Conservation (phyloP, 2,888 invertebrate genomes). For the Priocnemis perturbator region DNA sequence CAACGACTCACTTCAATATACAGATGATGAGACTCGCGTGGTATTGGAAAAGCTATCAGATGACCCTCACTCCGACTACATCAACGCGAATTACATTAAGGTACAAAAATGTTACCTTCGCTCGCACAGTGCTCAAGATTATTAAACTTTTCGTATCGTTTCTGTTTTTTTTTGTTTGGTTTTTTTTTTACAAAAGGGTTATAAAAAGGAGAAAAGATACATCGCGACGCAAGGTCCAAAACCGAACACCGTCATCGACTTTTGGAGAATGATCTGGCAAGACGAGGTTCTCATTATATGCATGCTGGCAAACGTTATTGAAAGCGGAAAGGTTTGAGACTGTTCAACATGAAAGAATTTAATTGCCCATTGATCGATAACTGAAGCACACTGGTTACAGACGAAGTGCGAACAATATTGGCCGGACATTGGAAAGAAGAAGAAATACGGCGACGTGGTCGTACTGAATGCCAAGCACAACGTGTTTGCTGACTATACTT, state of each 20-base stretch:
- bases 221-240: constrained; percentile 74
- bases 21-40: constrained; percentile 77
- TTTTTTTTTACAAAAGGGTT: constrained; percentile 45
- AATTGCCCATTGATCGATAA: background rate
- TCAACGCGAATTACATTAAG: constrained; percentile 77
- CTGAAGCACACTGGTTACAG: constrained; percentile 56
- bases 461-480: constrained; percentile 66
- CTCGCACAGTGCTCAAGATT: too few species aligned
- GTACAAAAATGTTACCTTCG: constrained; percentile 52
- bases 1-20: background rate
- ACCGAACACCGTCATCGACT: constrained; percentile 72
- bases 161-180: background rate
- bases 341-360: background rate
- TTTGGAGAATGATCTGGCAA: constrained; percentile 77
- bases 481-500: constrained; percentile 71
- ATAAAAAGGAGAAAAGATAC: constrained; percentile 59
- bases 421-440: constrained; percentile 74
- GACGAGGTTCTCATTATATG: constrained; percentile 76
- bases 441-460: constrained; percentile 67
- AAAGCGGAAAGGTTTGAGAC: constrained; percentile 73
- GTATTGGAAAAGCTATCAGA: constrained; percentile 69
- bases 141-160: too few species aligned
- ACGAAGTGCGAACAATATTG: constrained; percentile 77
- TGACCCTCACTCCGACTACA: constrained; percentile 75
- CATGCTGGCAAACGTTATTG: constrained; percentile 76